These are phyloP conservation scores for Drosophila triauraria DNA, from an alignment of 1,140 invertebrate genomes.

Conservation along the genomic window DNA sequence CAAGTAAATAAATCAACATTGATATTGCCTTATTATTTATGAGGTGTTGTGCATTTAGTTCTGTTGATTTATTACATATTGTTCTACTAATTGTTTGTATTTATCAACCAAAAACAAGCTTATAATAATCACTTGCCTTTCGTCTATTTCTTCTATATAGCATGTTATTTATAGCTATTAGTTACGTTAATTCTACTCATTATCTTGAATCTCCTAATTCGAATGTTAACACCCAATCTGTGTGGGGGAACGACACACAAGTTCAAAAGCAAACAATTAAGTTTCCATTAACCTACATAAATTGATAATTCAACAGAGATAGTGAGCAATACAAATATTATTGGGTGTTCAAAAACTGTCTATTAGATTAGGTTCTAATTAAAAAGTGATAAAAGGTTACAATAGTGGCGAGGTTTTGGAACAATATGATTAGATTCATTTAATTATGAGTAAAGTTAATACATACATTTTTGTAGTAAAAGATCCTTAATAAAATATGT, in stretches of 20 bases:
- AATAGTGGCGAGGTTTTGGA: neutral
- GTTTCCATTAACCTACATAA: conserved; percentile 30
- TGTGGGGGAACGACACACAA: neutral
- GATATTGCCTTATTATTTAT: neutral
- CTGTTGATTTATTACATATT: conserved; percentile 3
- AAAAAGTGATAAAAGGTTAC: neutral
- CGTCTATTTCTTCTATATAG: neutral
- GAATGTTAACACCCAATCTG: conserved; percentile 20
- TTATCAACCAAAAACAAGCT: conserved; percentile 31
- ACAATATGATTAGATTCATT: neutral
- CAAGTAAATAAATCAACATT: neutral
- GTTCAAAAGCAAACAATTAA: conserved; percentile 24
- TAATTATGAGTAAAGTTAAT: neutral
- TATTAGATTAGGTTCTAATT: conserved; percentile 2
- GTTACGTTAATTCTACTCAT: conserved; percentile 28
- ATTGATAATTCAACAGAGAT: conserved; percentile 17
- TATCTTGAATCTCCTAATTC: conserved; percentile 25
- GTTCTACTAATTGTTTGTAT: conserved; percentile 15
- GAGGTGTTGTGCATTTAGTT: neutral
- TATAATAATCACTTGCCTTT: neutral
- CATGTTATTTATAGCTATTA: conserved; percentile 25
- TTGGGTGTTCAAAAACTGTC: neutral
- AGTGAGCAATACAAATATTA: conserved; percentile 7
- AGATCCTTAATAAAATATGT: neutral
- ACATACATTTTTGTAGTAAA: neutral